A percentile compares a stretch with the other conserved stretches of the same genome.
These are phyloP conservation scores for Hippocampus barbouri DNA, from an alignment of 2,113 vertebrate genomes.

Conservation along the genomic window DNA sequence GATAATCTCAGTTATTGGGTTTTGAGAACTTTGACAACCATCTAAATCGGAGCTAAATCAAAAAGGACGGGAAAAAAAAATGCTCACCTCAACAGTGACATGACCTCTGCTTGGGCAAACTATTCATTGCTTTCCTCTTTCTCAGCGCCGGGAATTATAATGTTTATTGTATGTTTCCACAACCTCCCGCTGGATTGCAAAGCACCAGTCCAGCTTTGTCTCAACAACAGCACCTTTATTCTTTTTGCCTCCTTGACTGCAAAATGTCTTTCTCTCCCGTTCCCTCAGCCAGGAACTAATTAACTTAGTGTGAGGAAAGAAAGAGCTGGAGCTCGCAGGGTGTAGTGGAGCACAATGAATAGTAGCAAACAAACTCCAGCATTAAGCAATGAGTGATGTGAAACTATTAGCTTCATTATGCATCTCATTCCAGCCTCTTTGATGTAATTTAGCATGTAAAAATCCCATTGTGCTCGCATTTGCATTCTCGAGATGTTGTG, in stretches of 20 bases:
- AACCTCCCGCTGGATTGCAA: conserved; percentile 1
- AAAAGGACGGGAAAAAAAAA: not conserved
- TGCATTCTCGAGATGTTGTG: conserved; percentile 64
- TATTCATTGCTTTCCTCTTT: conserved; percentile 8
- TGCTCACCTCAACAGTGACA: not conserved
- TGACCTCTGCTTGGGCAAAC: not conserved
- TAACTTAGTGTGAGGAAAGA: conserved; percentile 59
- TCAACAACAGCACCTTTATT: conserved; percentile 32
- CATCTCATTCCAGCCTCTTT: conserved; percentile 53
- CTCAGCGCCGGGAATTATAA: conserved; percentile 2
- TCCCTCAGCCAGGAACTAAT: conserved; percentile 67
- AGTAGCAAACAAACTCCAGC: conserved; percentile 61
- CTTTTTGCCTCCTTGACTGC: conserved; percentile 28
- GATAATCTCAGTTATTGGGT: not conserved
- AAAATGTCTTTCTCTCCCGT: conserved; percentile 27
- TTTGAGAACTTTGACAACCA: not conserved
- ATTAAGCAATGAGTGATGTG: conserved; percentile 67
- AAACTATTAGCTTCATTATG: conserved; percentile 70
- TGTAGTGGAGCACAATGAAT: conserved; percentile 46
- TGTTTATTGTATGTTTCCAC: conserved; percentile 36
- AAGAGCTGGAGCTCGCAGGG: conserved; percentile 47
- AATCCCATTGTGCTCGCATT: conserved; percentile 71
- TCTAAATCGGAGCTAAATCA: not conserved
- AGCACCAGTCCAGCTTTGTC: conserved; percentile 11
- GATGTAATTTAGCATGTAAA: conserved; percentile 69